Evolutionary conservation across 2,113 vertebrate genomes (phyloP), one percentile per base, ranked within the genome.

Genomic region (Epinephelus moara): DNA sequence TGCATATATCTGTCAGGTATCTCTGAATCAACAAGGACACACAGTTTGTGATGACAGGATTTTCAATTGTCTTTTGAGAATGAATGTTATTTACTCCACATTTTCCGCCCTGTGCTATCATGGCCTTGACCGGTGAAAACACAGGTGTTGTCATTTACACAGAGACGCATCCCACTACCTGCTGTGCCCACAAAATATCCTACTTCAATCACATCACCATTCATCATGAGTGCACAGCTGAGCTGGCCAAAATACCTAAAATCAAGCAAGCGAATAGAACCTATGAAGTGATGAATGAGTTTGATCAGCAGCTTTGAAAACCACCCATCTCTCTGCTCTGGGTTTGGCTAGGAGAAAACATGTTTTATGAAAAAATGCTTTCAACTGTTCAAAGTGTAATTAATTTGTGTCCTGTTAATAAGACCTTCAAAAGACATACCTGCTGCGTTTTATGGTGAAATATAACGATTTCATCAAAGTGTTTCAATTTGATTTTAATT

Each of bases 61-160:
- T 74, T 74, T 9, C 19, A 33, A 45, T n/a, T 55, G 25, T 74
- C 62, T 55, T 67, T 40, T 19, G 47, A 57, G 45, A 59, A 18
- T 2, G 2, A 52, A 33, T 14, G 33, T 37, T 61, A 47, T 75
- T 80, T 75, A 67, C 70, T 23, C 45, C 47, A 56, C 14, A 33
- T 66, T 57, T 49, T 49, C 12, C 61, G 10, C 37, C 25, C 37
- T 23, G 47, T 7, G 47, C 57, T n/a, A 17, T 53, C 45, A 13
- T 23, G 68, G 68, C 52, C 52, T 25, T 73, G 45, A 74, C 71
- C 47, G 21, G 21, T 21, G 25, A 59, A 73, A 63, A 62, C 80
- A 70, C 72, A 82, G 56, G 33, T 70, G 72, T 37, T 60, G 47
- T 75, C 64, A 62, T 18, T 62, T 56, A 40, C 52, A 50, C 25